Percentiles rank a stretch among this genome's conserved stretches.
These are phyloP conservation scores for Diadromus collaris DNA, from an alignment of 2,888 invertebrate species.

Conservation along the genomic window DNA sequence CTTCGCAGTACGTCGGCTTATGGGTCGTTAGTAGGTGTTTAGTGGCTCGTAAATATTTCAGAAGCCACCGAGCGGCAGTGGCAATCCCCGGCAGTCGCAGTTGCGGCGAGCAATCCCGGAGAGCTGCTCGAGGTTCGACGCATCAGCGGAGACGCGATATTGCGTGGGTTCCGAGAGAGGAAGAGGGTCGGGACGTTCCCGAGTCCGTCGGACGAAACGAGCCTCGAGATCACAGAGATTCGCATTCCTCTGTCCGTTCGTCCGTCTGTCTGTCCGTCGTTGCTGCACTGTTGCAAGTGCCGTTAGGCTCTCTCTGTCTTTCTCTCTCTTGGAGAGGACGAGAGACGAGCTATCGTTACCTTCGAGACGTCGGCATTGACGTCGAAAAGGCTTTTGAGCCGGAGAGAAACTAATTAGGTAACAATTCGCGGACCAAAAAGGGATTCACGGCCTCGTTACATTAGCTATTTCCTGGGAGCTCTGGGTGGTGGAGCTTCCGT, in stretches of 20 bases:
- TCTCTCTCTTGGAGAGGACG: background rate
- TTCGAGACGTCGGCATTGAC: background rate
- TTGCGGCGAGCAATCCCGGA: background rate
- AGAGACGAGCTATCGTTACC: background rate
- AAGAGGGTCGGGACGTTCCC: no score
- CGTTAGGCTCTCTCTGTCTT: no score
- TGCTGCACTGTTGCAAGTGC: background rate
- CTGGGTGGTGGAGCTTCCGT: no score
- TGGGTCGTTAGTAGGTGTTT: constrained; percentile 60
- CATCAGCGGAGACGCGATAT: background rate
- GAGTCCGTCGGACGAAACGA: constrained; percentile 3
- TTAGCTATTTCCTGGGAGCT: background rate
- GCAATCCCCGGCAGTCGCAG: constrained; percentile 25
- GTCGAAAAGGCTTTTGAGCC: background rate
- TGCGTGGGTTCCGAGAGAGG: background rate
- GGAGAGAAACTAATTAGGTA: background rate
- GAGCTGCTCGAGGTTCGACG: background rate
- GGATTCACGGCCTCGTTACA: background rate
- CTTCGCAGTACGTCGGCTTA: constrained; percentile 34
- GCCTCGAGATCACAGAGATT: constrained; percentile 14
- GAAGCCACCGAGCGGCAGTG: constrained; percentile 30
- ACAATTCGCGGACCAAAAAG: background rate
- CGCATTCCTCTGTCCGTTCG: constrained; percentile 7
- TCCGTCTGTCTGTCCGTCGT: background rate
- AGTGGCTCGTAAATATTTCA: constrained; percentile 61